These are phyloP conservation scores for Poecilia gillii DNA, from an alignment of 2,797 vertebrate species.

Conservation along the genomic window DNA sequence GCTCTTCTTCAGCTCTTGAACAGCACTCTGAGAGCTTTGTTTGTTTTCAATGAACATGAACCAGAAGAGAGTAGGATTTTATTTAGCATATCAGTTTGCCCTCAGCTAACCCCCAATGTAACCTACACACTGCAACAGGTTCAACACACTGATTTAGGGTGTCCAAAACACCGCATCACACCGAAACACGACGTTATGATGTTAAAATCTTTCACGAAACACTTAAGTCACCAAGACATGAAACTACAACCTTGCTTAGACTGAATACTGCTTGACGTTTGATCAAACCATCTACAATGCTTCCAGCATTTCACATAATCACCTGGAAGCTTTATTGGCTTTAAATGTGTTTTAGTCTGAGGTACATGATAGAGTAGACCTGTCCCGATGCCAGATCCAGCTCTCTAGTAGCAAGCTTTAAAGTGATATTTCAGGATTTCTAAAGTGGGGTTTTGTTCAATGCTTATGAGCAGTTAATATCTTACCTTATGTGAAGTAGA, in stretches of 20 bases:
- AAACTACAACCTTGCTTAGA: slow-evolving; percentile 21
- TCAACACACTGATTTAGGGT: slow-evolving; percentile 55
- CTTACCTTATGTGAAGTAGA: background rate
- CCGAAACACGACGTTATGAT: slow-evolving; percentile 59
- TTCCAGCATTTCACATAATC: background rate
- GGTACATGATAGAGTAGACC: slow-evolving; percentile 58
- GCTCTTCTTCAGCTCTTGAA: background rate
- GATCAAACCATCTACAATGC: background rate
- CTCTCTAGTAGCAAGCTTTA: slow-evolving; percentile 10
- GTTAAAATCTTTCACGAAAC: slow-evolving; percentile 66
- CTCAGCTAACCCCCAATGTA: slow-evolving; percentile 41
- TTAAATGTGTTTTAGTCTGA: slow-evolving; percentile 59
- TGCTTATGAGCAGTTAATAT: background rate
- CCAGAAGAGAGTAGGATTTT: slow-evolving; percentile 64
- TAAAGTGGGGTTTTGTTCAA: background rate
- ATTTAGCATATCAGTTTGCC: slow-evolving; percentile 67
- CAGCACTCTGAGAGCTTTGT: background rate
- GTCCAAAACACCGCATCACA: slow-evolving; percentile 66
- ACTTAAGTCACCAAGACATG: slow-evolving; percentile 53
- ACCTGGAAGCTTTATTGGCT: slow-evolving; percentile 9
- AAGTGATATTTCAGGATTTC: background rate
- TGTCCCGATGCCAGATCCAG: slow-evolving; percentile 71
- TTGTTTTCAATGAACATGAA: slow-evolving; percentile 56
- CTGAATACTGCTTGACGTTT: slow-evolving; percentile 28
- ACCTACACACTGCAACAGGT: slow-evolving; percentile 46